Base-by-base conservation (phyloP, 2,888 invertebrate genomes). In the Apotomis capreana region DNA sequence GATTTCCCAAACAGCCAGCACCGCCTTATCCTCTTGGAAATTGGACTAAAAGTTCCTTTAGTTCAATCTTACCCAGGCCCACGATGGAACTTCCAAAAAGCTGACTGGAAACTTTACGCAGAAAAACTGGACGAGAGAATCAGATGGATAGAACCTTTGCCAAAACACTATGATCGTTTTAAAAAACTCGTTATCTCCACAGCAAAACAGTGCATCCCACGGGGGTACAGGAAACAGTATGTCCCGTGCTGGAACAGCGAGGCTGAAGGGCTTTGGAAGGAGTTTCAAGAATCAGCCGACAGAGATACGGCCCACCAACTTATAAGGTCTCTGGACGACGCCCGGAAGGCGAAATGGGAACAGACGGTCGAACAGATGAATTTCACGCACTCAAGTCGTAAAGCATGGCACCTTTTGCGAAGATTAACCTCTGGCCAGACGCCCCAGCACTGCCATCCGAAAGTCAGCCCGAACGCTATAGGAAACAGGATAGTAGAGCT, bases 371-470 rank as follows among this genome's bases (percentile, higher is more conserved):
- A 58, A 8, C 36, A 36, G n/a, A 58, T 58, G 58, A 58, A 58
- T n/a, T 58, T 58, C n/a, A 58, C 58, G 10, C 58, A 58, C n/a
- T 58, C 58, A 36, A 57, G 57, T 8, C 26, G 36, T 5, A 57
- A 36, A 36, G 57, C 57, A 5, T 57, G 57, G 57, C 57, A 57
- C 57, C 36, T 57, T 8, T 26, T 57, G 3, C 26, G 36, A 57
- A 26, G 36, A 3, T 36, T 57, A 5, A 57, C 57, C 36, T 36
- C 36, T 1, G 57, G 57, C n/a, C n/a, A n/a, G n/a, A n/a, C n/a
- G n/a, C n/a, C n/a, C n/a, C n/a, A n/a, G n/a, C n/a, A n/a, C n/a
- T n/a, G n/a, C n/a, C n/a, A n/a, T n/a, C n/a, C n/a, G n/a, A n/a
- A n/a, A n/a, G n/a, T n/a, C n/a, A n/a, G n/a, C n/a, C n/a, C n/a